Evolutionary conservation across 2,113 vertebrate genomes (phyloP), one percentile per base, ranked within the genome.

Genomic region (Telmatochromis brachygnathus): DNA sequence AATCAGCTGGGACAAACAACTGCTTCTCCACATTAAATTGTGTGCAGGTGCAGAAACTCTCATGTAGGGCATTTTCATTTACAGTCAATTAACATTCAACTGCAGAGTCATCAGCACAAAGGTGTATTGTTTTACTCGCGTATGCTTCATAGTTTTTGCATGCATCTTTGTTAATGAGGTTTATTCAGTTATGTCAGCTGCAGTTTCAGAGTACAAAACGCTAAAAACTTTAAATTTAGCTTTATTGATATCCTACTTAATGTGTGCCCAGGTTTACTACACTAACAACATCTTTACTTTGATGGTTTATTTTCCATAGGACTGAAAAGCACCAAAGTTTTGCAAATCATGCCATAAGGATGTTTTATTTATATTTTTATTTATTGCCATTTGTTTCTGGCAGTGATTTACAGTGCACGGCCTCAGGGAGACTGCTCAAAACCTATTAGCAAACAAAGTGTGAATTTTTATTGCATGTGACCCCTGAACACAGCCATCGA

Each of bases 1-100:
- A 94, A 93, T 94, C 93, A 95, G 86, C 55, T 2, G 75, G 35
- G 84, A 89, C 84, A 92, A 95, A 92, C 94, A 92, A 92, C 81
- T 82, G 84, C 92, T 83, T 28, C 90, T 92, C 81, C 79, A 65
- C 84, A 91, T 92, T 88, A 79, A 87, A 84, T 37, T 81, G 84
- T 81, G 89, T 42, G 15, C 91, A 93, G 91, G 89, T 94, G 93
- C 77, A 79, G 79, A 80, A 6, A 14, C 70, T 23, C 83, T 26
- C 80, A 81, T 23, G 15, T 4, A 7, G 33, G n/a, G 42, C 65
- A 70, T 90, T 90, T 87, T 87, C 35, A 87, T 90, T 94, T 87
- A 79, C 54, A 88, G 85, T 87, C 79, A 89, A 89, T 90, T 86
- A 87, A 79, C 65, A 23, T 19, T 60, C 37, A 90, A 90, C 85